phyloP scores from a whole-genome alignment of 2,888 invertebrate species.

The Noctua janthe region DNA sequence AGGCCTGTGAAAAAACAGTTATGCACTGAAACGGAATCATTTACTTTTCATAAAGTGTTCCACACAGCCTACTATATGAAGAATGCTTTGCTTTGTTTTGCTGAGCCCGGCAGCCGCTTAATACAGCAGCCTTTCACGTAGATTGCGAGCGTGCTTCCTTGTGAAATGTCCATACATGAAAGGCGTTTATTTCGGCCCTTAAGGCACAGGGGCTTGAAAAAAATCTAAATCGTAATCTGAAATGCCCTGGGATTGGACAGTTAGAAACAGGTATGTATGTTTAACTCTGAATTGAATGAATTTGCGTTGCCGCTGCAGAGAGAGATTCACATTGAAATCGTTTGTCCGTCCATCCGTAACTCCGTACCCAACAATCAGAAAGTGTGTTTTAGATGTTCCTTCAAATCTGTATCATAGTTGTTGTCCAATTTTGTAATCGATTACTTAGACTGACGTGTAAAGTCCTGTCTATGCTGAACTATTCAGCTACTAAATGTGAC shows the following conservation, averaged over 20 bases:
- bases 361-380: neutral
- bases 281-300: neutral
- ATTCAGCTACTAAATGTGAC: neutral
- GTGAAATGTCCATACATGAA: conserved; percentile 35
- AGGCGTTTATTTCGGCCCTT: conserved; percentile 26
- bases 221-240: conserved; percentile 2
- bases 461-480: neutral
- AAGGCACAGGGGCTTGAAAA: neutral
- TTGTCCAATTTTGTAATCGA: neutral
- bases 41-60: conserved; percentile 54
- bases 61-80: conserved; percentile 55
- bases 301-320: neutral
- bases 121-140: conserved; percentile 51
- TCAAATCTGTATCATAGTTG: neutral
- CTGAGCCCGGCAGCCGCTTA: conserved; percentile 27
- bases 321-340: neutral
- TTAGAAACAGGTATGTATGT: neutral
- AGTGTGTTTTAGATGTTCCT: neutral
- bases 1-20: conserved; percentile 75
- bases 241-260: neutral
- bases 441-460: neutral
- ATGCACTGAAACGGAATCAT: neutral
- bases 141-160: conserved; percentile 50
- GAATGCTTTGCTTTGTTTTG: conserved; percentile 32
- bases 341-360: neutral